Conservation (phyloP, 2,888 invertebrate species). For the Metallyticus violacea region DNA sequence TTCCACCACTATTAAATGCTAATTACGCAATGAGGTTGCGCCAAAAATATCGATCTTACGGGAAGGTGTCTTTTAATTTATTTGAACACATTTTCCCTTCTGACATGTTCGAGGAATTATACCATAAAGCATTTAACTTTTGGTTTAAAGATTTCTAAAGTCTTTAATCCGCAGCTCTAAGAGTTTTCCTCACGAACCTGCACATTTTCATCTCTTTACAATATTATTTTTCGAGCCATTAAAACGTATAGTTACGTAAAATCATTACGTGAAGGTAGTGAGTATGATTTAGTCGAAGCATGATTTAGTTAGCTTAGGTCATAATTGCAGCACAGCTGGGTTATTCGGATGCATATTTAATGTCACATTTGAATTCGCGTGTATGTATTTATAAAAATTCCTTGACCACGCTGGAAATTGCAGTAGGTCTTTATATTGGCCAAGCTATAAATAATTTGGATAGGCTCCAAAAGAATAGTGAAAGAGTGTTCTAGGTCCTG, state of each 20-base stretch:
- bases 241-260: no score
- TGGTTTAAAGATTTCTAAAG: not conserved
- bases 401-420: not conserved
- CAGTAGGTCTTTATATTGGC: not conserved
- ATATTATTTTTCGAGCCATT: no score
- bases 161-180: not conserved
- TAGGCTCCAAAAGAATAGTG: not conserved
- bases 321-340: no score
- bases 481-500: not conserved
- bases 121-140: not conserved
- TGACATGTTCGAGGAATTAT: no score
- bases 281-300: no score
- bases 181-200: no score
- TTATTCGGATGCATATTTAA: no score
- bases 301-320: no score
- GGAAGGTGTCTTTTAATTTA: not conserved
- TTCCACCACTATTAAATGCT: not conserved
- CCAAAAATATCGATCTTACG: slow-evolving; percentile 24
- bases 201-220: no score
- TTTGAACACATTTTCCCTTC: not conserved
- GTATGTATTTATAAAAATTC: not conserved
- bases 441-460: slow-evolving; percentile 11
- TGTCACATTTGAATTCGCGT: not conserved
- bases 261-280: no score
- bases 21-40: slow-evolving; percentile 12